Evolutionary conservation across 1,140 invertebrate genomes (phyloP).

Genomic region (Calephelis virginiensis): DNA sequence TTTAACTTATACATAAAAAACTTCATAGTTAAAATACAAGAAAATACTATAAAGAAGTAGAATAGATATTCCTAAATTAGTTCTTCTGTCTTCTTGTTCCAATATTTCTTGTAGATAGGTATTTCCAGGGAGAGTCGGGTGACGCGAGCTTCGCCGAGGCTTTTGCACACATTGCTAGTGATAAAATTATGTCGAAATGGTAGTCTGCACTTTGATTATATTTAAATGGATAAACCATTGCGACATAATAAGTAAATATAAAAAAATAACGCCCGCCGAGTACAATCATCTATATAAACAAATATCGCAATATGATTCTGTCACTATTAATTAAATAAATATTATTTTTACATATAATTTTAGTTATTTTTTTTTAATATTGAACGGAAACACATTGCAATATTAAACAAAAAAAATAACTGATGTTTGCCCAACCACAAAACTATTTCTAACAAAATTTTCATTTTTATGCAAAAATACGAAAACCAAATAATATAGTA

Average conservation of each 20-base stretch:
- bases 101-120: constrained; percentile 30
- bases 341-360: constrained; percentile 10
- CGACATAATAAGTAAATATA: constrained; percentile 48
- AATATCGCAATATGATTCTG: constrained; percentile 33
- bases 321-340: not conserved
- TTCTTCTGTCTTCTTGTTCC: constrained; percentile 27
- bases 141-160: constrained; percentile 50
- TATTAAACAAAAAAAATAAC: not conserved
- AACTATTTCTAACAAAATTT: not conserved
- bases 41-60: constrained; percentile 18
- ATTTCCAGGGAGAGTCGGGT: constrained; percentile 61
- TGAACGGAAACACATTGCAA: constrained; percentile 1
- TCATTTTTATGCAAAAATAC: not conserved
- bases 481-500: not conserved
- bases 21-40: constrained; percentile 25
- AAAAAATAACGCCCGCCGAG: constrained; percentile 60
- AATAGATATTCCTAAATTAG: constrained; percentile 3
- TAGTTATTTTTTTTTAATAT: constrained; percentile 8
- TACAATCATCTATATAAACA: constrained; percentile 45
- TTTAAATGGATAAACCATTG: constrained; percentile 40
- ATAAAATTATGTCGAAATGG: constrained; percentile 55
- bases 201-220: not conserved
- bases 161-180: constrained; percentile 73
- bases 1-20: constrained; percentile 22
- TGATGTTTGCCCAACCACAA: constrained; percentile 8